Conservation (phyloP, 2,888 invertebrate species). For the Chorisops tibialis region DNA sequence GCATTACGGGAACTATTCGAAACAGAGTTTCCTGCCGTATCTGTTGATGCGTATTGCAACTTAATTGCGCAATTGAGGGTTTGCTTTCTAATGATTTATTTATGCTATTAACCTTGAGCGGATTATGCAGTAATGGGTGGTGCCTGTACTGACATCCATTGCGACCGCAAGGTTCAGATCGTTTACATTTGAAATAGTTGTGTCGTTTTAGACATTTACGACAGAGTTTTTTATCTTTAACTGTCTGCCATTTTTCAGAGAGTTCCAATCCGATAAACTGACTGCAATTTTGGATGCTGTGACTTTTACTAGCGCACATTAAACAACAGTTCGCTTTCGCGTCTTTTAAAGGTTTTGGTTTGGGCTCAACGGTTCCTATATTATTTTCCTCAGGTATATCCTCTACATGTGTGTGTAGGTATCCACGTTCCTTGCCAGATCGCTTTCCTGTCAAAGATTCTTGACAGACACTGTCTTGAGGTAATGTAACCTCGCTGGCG, state of each 20-base stretch:
- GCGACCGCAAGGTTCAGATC: neutral
- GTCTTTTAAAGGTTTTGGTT: too few relatives aligned
- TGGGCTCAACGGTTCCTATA: too few relatives aligned
- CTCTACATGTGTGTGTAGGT: too few relatives aligned
- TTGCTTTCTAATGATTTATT: neutral
- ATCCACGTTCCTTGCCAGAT: too few relatives aligned
- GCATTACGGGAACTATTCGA: neutral
- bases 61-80: neutral
- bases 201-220: neutral
- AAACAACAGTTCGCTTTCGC: too few relatives aligned
- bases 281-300: too few relatives aligned
- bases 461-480: too few relatives aligned
- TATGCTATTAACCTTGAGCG: neutral
- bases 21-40: neutral
- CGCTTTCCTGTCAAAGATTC: too few relatives aligned
- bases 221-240: neutral
- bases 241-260: neutral
- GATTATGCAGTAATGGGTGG: neutral
- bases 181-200: neutral
- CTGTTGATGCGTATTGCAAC: neutral
- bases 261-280: too few relatives aligned
- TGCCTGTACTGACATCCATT: neutral
- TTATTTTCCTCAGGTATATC: too few relatives aligned
- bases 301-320: too few relatives aligned
- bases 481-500: constrained; percentile 20